Conservation (phyloP, 2,888 invertebrate species). For the Crepidodera aurea region DNA sequence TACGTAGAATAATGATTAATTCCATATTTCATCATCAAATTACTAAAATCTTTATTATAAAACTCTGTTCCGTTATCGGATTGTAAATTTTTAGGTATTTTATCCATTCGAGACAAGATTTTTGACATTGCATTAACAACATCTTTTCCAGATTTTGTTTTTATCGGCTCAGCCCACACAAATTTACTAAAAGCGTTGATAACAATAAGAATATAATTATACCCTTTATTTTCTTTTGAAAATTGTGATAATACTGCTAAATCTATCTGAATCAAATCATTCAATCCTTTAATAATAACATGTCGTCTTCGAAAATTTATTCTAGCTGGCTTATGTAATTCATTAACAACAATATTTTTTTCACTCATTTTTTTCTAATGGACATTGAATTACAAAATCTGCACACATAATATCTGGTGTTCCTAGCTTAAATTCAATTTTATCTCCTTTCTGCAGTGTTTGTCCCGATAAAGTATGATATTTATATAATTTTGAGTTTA, state of each 20-base stretch:
- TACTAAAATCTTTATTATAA: slow-evolving; percentile 43
- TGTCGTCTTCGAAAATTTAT: slow-evolving; percentile 53
- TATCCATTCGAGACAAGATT: not conserved
- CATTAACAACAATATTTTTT: too few relatives aligned
- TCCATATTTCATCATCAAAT: slow-evolving; percentile 37
- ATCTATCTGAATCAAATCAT: slow-evolving; percentile 59
- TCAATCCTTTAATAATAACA: slow-evolving; percentile 53
- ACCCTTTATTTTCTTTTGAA: slow-evolving; percentile 49
- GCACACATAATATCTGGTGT: too few relatives aligned
- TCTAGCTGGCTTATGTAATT: slow-evolving; percentile 53
- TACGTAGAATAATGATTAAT: slow-evolving; percentile 41
- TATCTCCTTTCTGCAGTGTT: too few relatives aligned
- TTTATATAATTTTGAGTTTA: too few relatives aligned
- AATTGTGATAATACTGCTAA: slow-evolving; percentile 52
- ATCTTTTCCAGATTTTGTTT: slow-evolving; percentile 32
- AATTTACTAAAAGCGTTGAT: slow-evolving; percentile 56
- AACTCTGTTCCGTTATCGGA: slow-evolving; percentile 45
- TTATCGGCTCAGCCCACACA: slow-evolving; percentile 51
- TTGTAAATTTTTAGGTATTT: slow-evolving; percentile 34
- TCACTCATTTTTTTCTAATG: too few relatives aligned
- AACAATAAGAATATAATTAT: slow-evolving; percentile 50
- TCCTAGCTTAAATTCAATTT: too few relatives aligned
- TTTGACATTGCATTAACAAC: not conserved
- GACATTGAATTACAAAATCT: too few relatives aligned
- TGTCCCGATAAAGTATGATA: too few relatives aligned